Evolutionary conservation across 2,888 invertebrate species (phyloP).

Genomic region (Synanthedon formicaeformis): DNA sequence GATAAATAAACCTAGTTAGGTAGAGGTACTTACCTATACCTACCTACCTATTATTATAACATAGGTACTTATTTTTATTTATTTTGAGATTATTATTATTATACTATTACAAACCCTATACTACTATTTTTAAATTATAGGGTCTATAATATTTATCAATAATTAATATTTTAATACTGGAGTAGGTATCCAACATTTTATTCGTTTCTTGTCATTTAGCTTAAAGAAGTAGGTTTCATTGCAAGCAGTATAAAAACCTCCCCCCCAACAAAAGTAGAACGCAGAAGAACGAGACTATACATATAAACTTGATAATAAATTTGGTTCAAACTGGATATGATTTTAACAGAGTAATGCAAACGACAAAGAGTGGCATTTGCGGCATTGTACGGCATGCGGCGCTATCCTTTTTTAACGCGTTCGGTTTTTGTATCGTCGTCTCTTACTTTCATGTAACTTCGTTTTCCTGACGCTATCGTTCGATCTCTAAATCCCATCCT

Average conservation of each 20-base stretch:
- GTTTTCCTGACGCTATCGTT: constrained; percentile 3
- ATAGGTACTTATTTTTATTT: too few relatives aligned
- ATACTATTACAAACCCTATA: too few relatives aligned
- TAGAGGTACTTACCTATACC: too few relatives aligned
- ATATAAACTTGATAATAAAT: constrained; percentile 28
- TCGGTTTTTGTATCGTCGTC: constrained; percentile 11
- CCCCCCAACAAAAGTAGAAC: constrained; percentile 37
- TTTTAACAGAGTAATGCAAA: constrained; percentile 32
- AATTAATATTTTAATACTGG: too few relatives aligned
- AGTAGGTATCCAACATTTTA: too few relatives aligned
- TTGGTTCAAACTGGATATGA: constrained; percentile 18
- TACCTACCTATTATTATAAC: too few relatives aligned
- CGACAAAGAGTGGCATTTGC: constrained; percentile 15
- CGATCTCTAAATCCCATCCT: constrained; percentile 21
- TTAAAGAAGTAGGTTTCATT: too few relatives aligned
- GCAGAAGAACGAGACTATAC: constrained; percentile 50
- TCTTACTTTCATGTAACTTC: constrained; percentile 14
- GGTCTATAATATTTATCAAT: too few relatives aligned
- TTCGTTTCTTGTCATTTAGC: too few relatives aligned
- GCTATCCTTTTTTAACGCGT: constrained; percentile 15
- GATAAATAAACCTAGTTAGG: too few relatives aligned
- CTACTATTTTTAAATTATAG: too few relatives aligned
- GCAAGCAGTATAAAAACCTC: background rate
- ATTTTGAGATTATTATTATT: too few relatives aligned
- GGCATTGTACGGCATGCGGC: constrained; percentile 2